Evolutionary conservation across 2,113 vertebrate genomes (phyloP).

Genomic region (Nothobranchius furzeri): DNA sequence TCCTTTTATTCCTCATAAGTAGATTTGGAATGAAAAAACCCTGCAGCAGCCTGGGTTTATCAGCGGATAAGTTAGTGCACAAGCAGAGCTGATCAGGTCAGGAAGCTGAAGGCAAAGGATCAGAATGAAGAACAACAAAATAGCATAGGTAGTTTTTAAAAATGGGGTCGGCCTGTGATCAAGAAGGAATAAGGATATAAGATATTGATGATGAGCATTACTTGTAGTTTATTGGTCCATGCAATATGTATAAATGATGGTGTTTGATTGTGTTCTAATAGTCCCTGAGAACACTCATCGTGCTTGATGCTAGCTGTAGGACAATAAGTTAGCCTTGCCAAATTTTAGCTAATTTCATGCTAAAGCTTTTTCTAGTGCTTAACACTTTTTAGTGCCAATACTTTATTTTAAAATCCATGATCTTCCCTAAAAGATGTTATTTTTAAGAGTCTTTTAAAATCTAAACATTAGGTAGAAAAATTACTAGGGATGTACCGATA

Average conservation of each 20-base stretch:
- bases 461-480: background rate
- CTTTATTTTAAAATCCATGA: background rate
- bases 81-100: background rate
- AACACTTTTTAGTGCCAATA: slow-evolving; percentile 7
- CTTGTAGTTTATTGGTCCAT: slow-evolving; percentile 11
- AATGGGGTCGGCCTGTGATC: background rate
- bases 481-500: background rate
- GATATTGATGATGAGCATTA: slow-evolving; percentile 48
- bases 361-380: slow-evolving; percentile 71
- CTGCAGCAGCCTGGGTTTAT: background rate
- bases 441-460: slow-evolving; percentile 37
- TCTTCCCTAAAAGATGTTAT: slow-evolving; percentile 16
- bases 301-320: background rate
- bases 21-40: background rate
- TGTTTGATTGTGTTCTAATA: slow-evolving; percentile 4
- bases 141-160: background rate
- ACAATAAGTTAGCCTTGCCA: slow-evolving; percentile 12
- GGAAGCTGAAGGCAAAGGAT: background rate
- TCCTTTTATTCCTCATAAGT: slow-evolving; percentile 7
- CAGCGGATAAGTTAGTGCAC: background rate
- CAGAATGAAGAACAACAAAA: background rate
- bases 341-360: slow-evolving; percentile 25
- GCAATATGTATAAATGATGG: slow-evolving; percentile 9
- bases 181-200: slow-evolving; percentile 21
- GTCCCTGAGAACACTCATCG: background rate